Conservation (phyloP, 2,113 vertebrate species). For the Ceyx cyanopectus region DNA sequence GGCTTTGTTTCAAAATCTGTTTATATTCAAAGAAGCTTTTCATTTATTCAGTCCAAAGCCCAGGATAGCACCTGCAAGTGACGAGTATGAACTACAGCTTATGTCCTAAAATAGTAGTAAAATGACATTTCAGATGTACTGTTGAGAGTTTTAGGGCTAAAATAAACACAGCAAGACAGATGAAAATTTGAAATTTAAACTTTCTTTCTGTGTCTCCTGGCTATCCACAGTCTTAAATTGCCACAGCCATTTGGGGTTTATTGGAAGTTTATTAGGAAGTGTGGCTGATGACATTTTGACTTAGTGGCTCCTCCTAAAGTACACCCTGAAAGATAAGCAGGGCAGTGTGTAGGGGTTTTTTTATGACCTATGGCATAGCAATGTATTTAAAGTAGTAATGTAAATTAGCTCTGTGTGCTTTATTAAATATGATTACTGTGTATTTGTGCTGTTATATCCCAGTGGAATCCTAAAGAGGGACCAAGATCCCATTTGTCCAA, state of each 20-base stretch:
- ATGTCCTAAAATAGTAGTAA: neutral
- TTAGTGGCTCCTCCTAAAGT: constrained; percentile 12
- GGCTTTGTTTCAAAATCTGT: neutral
- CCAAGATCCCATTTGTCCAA: neutral
- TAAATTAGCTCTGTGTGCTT: constrained; percentile 32
- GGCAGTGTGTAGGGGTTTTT: constrained; percentile 2
- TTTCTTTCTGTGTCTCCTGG: neutral
- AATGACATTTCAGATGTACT: neutral
- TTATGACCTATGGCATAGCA: neutral
- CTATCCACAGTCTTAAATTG: neutral
- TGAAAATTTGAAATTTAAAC: neutral
- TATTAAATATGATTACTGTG: constrained; percentile 28
- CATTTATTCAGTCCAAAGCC: neutral
- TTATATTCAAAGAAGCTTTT: neutral
- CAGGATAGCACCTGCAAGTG: neutral
- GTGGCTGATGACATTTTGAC: neutral
- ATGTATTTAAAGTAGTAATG: constrained; percentile 49
- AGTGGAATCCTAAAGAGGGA: constrained; percentile 12
- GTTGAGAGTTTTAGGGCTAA: neutral
- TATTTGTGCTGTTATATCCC: neutral
- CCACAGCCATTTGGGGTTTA: neutral
- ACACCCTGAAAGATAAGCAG: constrained; percentile 37
- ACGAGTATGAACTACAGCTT: neutral
- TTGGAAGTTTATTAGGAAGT: neutral
- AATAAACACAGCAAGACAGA: neutral